Base-by-base conservation (phyloP, 2,113 vertebrate genomes). In the Tupaia tana region DNA sequence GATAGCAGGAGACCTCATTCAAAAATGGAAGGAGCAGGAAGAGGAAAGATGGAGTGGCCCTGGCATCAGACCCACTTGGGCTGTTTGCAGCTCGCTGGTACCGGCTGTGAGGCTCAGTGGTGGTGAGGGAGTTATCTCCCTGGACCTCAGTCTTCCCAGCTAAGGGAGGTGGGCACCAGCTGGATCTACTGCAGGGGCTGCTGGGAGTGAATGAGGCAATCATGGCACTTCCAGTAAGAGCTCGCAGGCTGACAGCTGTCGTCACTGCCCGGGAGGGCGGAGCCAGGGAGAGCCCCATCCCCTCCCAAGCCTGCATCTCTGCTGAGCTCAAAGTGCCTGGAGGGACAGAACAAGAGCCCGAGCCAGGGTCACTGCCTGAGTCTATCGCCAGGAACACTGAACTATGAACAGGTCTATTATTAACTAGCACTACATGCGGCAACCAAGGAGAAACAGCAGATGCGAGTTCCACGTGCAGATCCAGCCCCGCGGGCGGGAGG, bases 401-500 rank as follows among this genome's bases (percentile, higher is more conserved):
- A 85, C 78, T 27, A 34, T n/a, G 67, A 66, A 70, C 87, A 91
- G 84, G 66, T 70, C 90, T 90, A n/a, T 31, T 70, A 87, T 31
- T 84, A 75, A 52, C 7, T 1, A 8, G 54, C 34, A 52, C 86
- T 25, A 63, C 64, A 71, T 3, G 9, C 0, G 63, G 93, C 56
- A 67, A 71, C 15, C 7, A 34, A 64, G 80, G 74, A n/a, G 59
- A 54, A 78, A 29, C 63, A n/a, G 90, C 81, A 95, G 94, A 43
- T 22, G 80, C 31, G 25, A 85, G 34, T 9, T 20, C 84, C 69
- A 43, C 20, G 3, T 27, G 52, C 34, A 6, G 0, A 9, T 0
- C 24, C 14, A 12, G 31, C 66, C 69, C 6, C 19, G 1, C 34
- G 18, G 75, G n/a, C 1, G 0, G 9, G 61, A 12, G 34, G 16